A percentile compares a stretch with the other conserved stretches of the same genome.
phyloP scores from a whole-genome alignment of 1,140 invertebrate genomes.

The Heterodera carotae region DNA sequence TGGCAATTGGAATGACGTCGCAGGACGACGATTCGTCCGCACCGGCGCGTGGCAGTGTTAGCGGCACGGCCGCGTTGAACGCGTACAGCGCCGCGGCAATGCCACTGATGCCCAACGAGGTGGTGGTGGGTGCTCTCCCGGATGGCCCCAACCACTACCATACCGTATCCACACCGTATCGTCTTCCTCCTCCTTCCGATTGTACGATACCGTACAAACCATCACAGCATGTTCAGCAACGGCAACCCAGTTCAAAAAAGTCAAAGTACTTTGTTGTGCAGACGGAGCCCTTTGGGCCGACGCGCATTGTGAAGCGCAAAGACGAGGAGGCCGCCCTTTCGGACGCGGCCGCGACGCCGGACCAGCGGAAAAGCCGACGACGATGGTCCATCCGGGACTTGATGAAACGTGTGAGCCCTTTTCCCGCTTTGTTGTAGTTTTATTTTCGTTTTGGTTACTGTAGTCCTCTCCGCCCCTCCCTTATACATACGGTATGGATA shows the following conservation, averaged over 20 bases:
- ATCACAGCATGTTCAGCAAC: not conserved
- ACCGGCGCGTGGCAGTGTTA: conserved; percentile 12
- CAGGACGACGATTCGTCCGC: conserved; percentile 17
- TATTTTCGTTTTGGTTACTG: not conserved
- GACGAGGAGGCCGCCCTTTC: not conserved
- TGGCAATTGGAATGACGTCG: conserved; percentile 12
- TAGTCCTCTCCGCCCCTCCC: not conserved
- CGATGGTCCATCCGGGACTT: not conserved
- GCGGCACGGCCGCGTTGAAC: conserved; percentile 4
- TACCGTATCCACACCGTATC: conserved; percentile 1
- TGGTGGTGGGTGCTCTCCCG: not conserved
- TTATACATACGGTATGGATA: not conserved
- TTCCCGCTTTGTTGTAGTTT: not conserved
- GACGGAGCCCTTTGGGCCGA: not conserved
- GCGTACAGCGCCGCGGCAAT: not conserved
- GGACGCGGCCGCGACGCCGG: not conserved
- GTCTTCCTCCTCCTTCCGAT: not conserved
- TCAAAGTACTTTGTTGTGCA: not conserved
- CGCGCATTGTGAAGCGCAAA: conserved; percentile 1
- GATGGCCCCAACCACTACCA: conserved; percentile 7
- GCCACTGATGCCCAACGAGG: conserved; percentile 16
- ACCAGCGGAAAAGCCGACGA: not conserved
- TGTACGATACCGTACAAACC: not conserved
- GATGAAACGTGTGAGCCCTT: not conserved
- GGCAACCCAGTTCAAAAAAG: too few relatives aligned